These are phyloP conservation scores for Heteromurus nitidus DNA, from an alignment of 2,888 invertebrate species.

Conservation along the genomic window DNA sequence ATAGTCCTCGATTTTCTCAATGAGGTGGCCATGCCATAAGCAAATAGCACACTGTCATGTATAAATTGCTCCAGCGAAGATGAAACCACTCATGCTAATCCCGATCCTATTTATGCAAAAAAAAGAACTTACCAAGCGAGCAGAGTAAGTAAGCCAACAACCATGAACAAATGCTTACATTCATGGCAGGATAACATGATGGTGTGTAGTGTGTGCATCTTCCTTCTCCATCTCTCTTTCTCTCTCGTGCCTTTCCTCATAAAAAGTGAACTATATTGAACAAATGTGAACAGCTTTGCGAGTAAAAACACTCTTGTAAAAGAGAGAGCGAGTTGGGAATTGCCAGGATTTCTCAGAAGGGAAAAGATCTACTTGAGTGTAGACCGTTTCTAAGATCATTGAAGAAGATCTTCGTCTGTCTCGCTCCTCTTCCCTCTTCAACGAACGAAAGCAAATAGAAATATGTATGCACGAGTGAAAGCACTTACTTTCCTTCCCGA, in stretches of 20 bases:
- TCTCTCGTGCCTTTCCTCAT: not conserved
- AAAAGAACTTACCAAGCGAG: no score
- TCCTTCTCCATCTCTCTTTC: no score
- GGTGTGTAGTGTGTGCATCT: no score
- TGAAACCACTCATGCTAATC: conserved; percentile 46
- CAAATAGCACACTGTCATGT: conserved; percentile 26
- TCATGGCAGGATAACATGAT: conserved; percentile 4
- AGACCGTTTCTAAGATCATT: conserved; percentile 12
- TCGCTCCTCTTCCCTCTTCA: not conserved
- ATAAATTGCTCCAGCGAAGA: conserved; percentile 42
- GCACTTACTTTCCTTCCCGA: not conserved
- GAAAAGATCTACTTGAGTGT: conserved; percentile 25
- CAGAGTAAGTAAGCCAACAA: conserved; percentile 27
- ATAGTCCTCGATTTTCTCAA: conserved; percentile 19
- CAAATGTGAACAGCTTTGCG: conserved; percentile 26
- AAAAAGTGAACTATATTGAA: conserved; percentile 36
- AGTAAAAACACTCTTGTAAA: not conserved
- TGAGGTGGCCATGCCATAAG: conserved; percentile 32
- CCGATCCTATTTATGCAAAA: conserved; percentile 41
- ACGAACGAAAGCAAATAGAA: not conserved
- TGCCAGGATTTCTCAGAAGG: conserved; percentile 28
- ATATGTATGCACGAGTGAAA: conserved; percentile 24
- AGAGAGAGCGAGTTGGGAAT: conserved; percentile 1
- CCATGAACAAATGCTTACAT: conserved; percentile 33
- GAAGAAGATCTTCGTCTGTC: conserved; percentile 19